phyloP scores from a whole-genome alignment of 1,140 invertebrate genomes.

The Drosophila bocqueti region DNA sequence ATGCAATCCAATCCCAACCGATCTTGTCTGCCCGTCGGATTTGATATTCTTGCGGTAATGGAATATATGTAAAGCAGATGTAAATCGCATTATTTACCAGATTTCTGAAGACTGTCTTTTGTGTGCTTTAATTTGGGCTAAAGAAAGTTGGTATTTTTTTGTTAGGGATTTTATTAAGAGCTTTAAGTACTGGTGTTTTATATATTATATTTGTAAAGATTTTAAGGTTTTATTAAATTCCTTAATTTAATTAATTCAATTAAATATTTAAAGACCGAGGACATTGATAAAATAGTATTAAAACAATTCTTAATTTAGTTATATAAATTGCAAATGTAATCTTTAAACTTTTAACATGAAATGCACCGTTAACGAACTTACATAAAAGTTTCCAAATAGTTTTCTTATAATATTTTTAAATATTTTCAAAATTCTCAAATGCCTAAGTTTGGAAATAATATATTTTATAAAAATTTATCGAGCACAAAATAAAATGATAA shows the following conservation, averaged over 20 bases:
- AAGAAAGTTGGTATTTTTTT: conserved; percentile 23
- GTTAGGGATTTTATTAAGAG: not conserved
- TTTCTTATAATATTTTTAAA: not conserved
- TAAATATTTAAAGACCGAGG: not conserved
- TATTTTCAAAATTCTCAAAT: no score
- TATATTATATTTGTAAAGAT: no score
- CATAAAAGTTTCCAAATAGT: no score
- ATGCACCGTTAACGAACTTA: no score
- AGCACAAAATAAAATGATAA: no score
- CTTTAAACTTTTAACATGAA: not conserved
- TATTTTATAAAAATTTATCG: no score
- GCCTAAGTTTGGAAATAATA: no score
- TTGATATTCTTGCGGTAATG: conserved; percentile 50
- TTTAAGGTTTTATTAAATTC: no score
- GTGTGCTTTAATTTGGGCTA: conserved; percentile 14
- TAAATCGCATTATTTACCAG: conserved; percentile 41
- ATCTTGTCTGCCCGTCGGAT: conserved; percentile 12
- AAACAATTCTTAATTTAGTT: not conserved
- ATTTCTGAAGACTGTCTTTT: conserved; percentile 4
- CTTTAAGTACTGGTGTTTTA: rapidly evolving
- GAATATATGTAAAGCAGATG: conserved; percentile 51
- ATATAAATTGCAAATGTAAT: not conserved
- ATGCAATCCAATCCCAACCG: conserved; percentile 27
- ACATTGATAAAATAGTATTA: not conserved
- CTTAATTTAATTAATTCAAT: not conserved